Conservation (phyloP, 1,140 invertebrate species). For the Wasmannia auropunctata region DNA sequence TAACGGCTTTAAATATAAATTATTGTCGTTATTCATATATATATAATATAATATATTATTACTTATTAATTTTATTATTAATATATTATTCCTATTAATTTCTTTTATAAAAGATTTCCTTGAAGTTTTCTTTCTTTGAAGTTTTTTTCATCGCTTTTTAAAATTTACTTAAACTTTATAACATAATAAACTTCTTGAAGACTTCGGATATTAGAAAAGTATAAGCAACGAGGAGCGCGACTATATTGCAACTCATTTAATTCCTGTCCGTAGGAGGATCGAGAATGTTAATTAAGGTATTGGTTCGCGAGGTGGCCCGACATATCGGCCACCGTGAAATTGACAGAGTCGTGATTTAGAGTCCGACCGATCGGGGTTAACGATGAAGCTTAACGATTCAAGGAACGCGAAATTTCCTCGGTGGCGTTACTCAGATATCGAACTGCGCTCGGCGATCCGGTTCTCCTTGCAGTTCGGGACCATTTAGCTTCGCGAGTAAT, state of each 20-base stretch:
- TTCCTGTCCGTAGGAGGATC: background rate
- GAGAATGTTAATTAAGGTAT: conserved; percentile 47
- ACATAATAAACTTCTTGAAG: background rate
- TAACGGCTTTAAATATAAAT: background rate
- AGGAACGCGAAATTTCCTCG: conserved; percentile 67
- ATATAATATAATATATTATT: background rate
- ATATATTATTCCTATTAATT: background rate
- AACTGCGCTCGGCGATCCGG: conserved; percentile 52
- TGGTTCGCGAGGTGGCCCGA: background rate
- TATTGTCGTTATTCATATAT: background rate
- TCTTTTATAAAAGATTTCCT: background rate
- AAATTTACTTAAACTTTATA: background rate
- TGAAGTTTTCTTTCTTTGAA: background rate
- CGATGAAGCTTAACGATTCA: conserved; percentile 68
- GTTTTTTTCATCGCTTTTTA: background rate
- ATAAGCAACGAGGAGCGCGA: background rate
- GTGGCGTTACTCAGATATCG: conserved; percentile 68
- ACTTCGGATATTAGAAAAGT: background rate
- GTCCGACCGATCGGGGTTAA: conserved; percentile 57
- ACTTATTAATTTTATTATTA: background rate
- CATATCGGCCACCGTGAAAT: conserved; percentile 52
- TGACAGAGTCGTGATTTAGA: conserved; percentile 64
- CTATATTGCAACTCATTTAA: background rate
- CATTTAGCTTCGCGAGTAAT: conserved; percentile 71
- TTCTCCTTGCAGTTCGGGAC: conserved; percentile 57